These are phyloP conservation scores for Stegostoma tigrinum DNA, from an alignment of 2,113 vertebrate species.

Conservation along the genomic window DNA sequence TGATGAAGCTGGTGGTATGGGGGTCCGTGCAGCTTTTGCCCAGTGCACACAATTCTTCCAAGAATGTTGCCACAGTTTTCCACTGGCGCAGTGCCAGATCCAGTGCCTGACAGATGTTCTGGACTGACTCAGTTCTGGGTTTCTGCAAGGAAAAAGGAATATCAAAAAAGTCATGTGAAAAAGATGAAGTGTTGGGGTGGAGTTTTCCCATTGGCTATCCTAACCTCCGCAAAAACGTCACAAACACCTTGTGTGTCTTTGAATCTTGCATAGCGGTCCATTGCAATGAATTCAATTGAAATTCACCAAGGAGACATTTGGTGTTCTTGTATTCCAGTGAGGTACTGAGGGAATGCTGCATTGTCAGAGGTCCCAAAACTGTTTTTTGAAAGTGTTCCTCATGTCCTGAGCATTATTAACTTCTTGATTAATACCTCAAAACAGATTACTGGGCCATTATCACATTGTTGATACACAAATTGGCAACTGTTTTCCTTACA, in stretches of 20 bases:
- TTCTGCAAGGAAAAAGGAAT: slow-evolving; percentile 49
- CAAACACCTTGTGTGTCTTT: too few species aligned
- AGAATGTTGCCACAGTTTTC: slow-evolving; percentile 54
- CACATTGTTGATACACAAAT: too few species aligned
- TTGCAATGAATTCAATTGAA: background rate
- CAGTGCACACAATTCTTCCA: slow-evolving; percentile 59
- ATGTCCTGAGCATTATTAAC: background rate
- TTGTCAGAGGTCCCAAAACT: background rate
- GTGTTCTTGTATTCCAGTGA: background rate
- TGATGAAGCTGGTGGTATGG: slow-evolving; percentile 56
- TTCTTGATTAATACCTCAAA: too few species aligned
- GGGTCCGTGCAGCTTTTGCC: slow-evolving; percentile 57
- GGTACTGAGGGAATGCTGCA: background rate
- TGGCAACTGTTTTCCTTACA: too few species aligned
- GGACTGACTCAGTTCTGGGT: slow-evolving; percentile 53
- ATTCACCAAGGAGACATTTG: background rate
- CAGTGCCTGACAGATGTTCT: slow-evolving; percentile 54
- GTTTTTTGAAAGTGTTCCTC: background rate
- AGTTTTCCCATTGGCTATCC: background rate
- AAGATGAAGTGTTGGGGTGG: background rate
- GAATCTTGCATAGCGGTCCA: background rate
- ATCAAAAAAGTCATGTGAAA: background rate
- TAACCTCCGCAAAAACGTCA: background rate
- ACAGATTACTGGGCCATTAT: too few species aligned
- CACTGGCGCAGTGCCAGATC: slow-evolving; percentile 57